These are phyloP conservation scores for Carabus problematicus DNA, from an alignment of 2,888 invertebrate genomes.

Conservation along the genomic window DNA sequence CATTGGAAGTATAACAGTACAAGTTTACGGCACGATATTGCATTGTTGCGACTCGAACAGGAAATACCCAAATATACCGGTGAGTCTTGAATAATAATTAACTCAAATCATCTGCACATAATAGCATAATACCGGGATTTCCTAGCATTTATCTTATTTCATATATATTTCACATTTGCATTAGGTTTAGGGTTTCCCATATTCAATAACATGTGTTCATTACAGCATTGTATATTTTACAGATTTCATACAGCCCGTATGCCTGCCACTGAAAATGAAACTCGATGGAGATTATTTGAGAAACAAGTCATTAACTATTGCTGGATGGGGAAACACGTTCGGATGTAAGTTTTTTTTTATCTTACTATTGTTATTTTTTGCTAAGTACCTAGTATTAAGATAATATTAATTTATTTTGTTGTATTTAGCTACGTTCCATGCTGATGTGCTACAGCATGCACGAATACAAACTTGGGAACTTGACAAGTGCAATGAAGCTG, in stretches of 20 bases:
- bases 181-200: too few relatives aligned
- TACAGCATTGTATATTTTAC: too few relatives aligned
- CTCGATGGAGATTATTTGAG: constrained; percentile 19
- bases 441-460: constrained; percentile 50
- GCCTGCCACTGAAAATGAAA: constrained; percentile 49
- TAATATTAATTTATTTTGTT: too few relatives aligned
- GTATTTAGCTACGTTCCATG: constrained; percentile 49
- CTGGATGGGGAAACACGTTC: constrained; percentile 77
- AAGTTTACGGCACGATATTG: constrained; percentile 57
- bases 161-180: too few relatives aligned
- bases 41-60: constrained; percentile 52
- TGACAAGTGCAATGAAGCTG: constrained; percentile 48
- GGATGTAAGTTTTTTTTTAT: constrained; percentile 57
- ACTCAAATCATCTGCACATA: too few relatives aligned
- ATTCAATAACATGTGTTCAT: not conserved
- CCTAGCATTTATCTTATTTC: not conserved
- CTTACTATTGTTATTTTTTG: too few relatives aligned
- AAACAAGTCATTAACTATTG: constrained; percentile 64
- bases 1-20: constrained; percentile 53
- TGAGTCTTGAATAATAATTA: constrained; percentile 37
- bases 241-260: constrained; percentile 55
- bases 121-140: not conserved
- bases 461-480: constrained; percentile 50
- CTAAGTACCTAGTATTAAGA: too few relatives aligned
- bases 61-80: constrained; percentile 50